Base-by-base conservation (phyloP, 2,113 vertebrate species). In the Macroglossus sobrinus region DNA sequence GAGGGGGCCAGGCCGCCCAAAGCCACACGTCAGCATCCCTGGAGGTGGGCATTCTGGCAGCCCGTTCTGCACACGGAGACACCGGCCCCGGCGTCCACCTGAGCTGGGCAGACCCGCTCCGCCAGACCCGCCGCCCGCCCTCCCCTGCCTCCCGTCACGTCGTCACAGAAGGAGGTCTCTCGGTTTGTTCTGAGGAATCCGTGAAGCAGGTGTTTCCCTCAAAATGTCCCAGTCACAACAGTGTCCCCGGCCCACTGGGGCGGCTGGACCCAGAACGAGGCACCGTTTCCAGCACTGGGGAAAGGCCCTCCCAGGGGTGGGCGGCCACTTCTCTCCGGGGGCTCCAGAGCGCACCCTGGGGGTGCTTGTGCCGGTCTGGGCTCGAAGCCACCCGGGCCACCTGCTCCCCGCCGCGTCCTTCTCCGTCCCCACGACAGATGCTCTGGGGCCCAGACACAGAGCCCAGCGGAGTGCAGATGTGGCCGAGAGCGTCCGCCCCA, bases 371-470 rank as follows among this genome's bases (percentile, higher is more conserved):
- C 45, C 55, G 6, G 28, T 59, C 79, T 80, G 47, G 80, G 75
- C 38, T 96, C 55, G 43, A 43, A 75, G 92, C 78, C 55, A 89
- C 74, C 13, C 19, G 55, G 47, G 90, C 94, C 94, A 97, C 81
- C 84, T 82, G 71, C 47, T 97, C 9, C 33, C 59, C 55, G 45
- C 80, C 71, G 11, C 4, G 11, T 26, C 61, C 33, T 78, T 38
- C 57, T 68, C 47, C 80, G 45, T 92, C 63, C 59, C 24, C 38
- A 43, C 12, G 66, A 61, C 91, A 97, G 75, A 93, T 71, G 92
- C 90, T 81, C 68, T 55, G 21, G 50, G 53, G 71, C 91, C 84
- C 85, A 96, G 91, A 96, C 81, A 14, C 47, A 61, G 95, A 96
- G 95, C 97, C 95, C 93, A 53, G 95, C 79, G 53, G 92, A 68